Evolutionary conservation across 1,140 invertebrate species (phyloP).

Genomic region (Orussus abietinus): DNA sequence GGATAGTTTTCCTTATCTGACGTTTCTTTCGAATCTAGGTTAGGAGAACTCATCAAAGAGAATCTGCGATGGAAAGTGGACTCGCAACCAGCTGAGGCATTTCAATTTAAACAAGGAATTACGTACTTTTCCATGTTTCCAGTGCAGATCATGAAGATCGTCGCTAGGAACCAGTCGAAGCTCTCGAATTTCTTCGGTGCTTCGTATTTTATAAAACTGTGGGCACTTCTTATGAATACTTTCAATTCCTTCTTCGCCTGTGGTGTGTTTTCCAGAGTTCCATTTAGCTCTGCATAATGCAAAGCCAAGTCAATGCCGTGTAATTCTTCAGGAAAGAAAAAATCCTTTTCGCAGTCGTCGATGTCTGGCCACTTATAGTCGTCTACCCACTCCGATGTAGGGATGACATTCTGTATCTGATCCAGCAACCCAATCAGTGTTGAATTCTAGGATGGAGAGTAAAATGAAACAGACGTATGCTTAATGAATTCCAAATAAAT

Average conservation of each 20-base stretch:
- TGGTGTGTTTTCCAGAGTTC: constrained; percentile 22
- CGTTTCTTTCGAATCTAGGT: too few species aligned
- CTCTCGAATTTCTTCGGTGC: constrained; percentile 32
- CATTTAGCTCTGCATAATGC: constrained; percentile 36
- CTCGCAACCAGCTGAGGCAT: constrained; percentile 47
- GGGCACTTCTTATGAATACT: constrained; percentile 37
- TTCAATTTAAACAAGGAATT: constrained; percentile 10
- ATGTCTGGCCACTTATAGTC: constrained; percentile 38
- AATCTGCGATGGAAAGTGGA: constrained; percentile 16
- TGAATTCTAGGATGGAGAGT: constrained; percentile 23
- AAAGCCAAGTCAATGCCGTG: constrained; percentile 37
- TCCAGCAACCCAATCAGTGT: constrained; percentile 37
- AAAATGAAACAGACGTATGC: constrained; percentile 4
- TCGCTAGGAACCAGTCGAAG: constrained; percentile 49
- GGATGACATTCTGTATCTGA: constrained; percentile 48
- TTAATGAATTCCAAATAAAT: too few species aligned
- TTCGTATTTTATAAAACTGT: constrained; percentile 40
- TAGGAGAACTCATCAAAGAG: too few species aligned
- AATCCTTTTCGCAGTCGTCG: constrained; percentile 19
- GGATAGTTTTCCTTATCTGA: too few species aligned
- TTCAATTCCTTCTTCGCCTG: constrained; percentile 33
- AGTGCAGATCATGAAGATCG: constrained; percentile 43
- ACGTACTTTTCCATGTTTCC: constrained; percentile 41
- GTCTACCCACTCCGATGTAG: constrained; percentile 42
- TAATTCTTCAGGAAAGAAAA: constrained; percentile 43